Conservation (phyloP, 1,140 invertebrate genomes). For the Pseudomyrmex cubaensis region DNA sequence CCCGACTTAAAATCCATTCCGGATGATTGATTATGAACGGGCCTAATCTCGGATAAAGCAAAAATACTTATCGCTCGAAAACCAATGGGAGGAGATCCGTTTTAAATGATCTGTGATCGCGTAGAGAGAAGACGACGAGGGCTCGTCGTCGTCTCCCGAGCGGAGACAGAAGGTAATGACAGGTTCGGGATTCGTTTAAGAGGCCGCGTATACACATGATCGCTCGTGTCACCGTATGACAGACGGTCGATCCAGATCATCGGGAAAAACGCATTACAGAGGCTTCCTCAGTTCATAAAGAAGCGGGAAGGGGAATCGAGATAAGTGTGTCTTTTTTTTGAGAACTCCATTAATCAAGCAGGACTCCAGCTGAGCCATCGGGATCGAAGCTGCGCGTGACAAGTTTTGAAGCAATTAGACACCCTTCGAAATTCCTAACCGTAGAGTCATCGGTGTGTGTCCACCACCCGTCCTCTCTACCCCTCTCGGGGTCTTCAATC, state of each 20-base stretch:
- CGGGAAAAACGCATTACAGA: constrained; percentile 65
- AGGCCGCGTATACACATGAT: constrained; percentile 24
- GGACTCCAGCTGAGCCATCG: constrained; percentile 63
- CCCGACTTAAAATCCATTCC: neutral
- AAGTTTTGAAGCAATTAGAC: constrained; percentile 80
- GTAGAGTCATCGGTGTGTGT: constrained; percentile 45
- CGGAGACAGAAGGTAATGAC: constrained; percentile 51
- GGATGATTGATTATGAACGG: constrained; percentile 41
- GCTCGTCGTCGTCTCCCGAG: neutral
- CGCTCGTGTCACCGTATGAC: constrained; percentile 52
- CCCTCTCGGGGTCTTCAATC: neutral
- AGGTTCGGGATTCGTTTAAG: constrained; percentile 42
- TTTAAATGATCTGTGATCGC: constrained; percentile 49
- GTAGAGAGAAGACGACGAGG: neutral
- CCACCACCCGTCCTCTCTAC: neutral
- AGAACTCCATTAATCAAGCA: constrained; percentile 69
- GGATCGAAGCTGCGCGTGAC: constrained; percentile 73
- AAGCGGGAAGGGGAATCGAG: constrained; percentile 43
- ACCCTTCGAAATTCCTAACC: constrained; percentile 76
- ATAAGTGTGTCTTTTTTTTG: constrained; percentile 59
- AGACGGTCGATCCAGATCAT: constrained; percentile 52
- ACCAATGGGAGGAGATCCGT: constrained; percentile 1
- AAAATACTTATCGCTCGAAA: constrained; percentile 41
- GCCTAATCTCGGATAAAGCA: neutral
- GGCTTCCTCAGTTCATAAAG: constrained; percentile 32